Evolutionary conservation across 2,888 invertebrate species (phyloP), one percentile per base, ranked within the genome.

Genomic region (Xylophagus ater): DNA sequence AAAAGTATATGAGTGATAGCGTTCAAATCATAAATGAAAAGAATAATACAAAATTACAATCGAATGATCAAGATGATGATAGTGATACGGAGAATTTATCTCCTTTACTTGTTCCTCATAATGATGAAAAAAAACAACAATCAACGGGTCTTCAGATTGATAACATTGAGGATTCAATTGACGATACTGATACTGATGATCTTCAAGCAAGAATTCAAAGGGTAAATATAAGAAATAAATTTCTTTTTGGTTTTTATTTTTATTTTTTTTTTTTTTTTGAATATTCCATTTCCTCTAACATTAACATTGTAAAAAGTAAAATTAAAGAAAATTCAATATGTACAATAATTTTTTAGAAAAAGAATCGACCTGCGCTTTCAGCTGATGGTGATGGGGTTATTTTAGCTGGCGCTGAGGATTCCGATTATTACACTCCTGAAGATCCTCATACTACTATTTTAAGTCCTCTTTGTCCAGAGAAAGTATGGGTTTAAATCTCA

Each of bases 81-180:
- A 86, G 86, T 56, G 86, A 87, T 60, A 79, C 80, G 34, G 87
- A 87, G 63, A 78, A 86, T 50, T 62, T 85, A 38, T 86, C 86
- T 13, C 87, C 87, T 13, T 63, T 87, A 21, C 67, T 87, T 0
- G 40, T 41, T 57, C 58, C 29, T 53, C 59, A 1, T 14, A 17
- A 20, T 8, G 36, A 35, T 18, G 23, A 35, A 29, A 42, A 38
- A 28, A 34, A 34, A 7, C 14, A 53, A 4, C 37, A 32, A 7
- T 42, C 30, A 8, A 39, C 49, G 7, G 45, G 46, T 12, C 40
- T 69, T 32, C 66, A 67, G 47, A 65, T 69, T 55, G 67, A 60
- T 20, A 67, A 66, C 32, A 65, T 67, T 3, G 68, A 74, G 5
- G 73, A 75, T 49, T 70, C 75, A 46, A 74, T 75, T 52, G 76